phyloP scores from a whole-genome alignment of 2,797 vertebrate species.

The Spizella passerina region DNA sequence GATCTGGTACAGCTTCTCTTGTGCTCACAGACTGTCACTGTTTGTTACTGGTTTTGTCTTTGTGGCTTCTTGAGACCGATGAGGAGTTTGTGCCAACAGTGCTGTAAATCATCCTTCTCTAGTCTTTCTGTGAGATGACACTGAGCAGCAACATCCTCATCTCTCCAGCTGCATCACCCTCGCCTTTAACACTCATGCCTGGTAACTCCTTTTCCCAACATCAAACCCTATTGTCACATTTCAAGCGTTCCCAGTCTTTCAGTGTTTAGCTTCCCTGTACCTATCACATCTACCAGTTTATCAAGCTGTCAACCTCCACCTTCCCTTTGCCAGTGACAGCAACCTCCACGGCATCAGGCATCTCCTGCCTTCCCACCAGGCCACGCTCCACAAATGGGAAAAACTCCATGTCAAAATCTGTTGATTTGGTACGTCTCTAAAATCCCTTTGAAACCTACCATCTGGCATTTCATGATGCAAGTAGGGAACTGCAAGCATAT shows the following conservation, averaged over 20 bases:
- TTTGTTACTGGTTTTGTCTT: constrained; percentile 4
- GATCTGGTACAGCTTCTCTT: background rate
- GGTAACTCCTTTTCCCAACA: background rate
- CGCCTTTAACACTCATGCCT: background rate
- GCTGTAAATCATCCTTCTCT: constrained; percentile 3
- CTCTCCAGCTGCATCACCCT: constrained; percentile 1
- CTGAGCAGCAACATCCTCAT: constrained; percentile 7
- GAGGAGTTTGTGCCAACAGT: background rate
- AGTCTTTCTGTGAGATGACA: background rate
- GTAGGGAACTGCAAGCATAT: constrained; percentile 42
- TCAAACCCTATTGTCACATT: constrained; percentile 26
- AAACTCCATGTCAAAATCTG: constrained; percentile 59
- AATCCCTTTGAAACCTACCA: constrained; percentile 64
- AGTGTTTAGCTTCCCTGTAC: constrained; percentile 48
- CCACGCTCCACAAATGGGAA: constrained; percentile 47
- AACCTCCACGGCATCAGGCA: constrained; percentile 40
- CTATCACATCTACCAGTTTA: constrained; percentile 49
- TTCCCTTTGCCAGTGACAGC: constrained; percentile 53
- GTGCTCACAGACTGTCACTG: background rate
- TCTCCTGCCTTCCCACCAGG: constrained; percentile 32
- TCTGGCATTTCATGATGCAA: constrained; percentile 62
- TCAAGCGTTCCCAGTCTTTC: background rate
- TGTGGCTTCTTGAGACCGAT: background rate
- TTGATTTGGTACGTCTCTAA: constrained; percentile 51
- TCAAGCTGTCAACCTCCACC: constrained; percentile 55